Evolutionary conservation across 2,888 invertebrate genomes (phyloP), one percentile per base, ranked within the genome.

Genomic region (Lasioglossum figueresi): DNA sequence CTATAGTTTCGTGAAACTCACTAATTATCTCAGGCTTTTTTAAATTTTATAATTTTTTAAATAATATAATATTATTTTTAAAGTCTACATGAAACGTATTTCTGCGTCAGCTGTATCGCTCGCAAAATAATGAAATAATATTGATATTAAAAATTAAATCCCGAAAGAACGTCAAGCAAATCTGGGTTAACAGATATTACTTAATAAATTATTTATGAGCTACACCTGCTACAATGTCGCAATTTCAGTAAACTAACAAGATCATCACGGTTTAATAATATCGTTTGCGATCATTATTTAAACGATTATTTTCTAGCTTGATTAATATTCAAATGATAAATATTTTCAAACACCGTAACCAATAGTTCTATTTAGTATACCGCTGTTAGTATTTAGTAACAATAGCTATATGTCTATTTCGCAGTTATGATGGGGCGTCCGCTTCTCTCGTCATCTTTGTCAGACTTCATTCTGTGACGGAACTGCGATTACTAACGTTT

Each of bases 401-500:
- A 68, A 68, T 68, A 68, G 66, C 34, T 68, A 68, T 37, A 23
- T 37, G 4, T 23, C 37, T 68, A 23, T 34, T 10, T 34, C 66
- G 34, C 66, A 68, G 66, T 68, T 68, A 37, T 37, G 66, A 1
- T 19, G 34, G 66, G 66, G 37, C 37, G 37, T 37, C 66, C 66
- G 23, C 19, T 16, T 37, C 66, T 34, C 66, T 37, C 23, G 23
- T 68, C 66, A 37, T 68, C 66, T 68, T 37, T 37, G 37, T 68
- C 66, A 68, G 66, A 34, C 23, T 68, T 68, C 66, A 23, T 37
- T 68, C 66, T 23, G 66, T 34, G 66, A 37, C 66, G 66, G 66
- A 68, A 23, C 66, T 68, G 34, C 66, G 66, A 37, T 68, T 68
- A 68, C 23, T 68, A 68, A 68, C 66, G 66, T 68, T 68, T 68